Evolutionary conservation across 23 tunicate genomes (phyloP).

Genomic region (Ciona savignyi): DNA sequence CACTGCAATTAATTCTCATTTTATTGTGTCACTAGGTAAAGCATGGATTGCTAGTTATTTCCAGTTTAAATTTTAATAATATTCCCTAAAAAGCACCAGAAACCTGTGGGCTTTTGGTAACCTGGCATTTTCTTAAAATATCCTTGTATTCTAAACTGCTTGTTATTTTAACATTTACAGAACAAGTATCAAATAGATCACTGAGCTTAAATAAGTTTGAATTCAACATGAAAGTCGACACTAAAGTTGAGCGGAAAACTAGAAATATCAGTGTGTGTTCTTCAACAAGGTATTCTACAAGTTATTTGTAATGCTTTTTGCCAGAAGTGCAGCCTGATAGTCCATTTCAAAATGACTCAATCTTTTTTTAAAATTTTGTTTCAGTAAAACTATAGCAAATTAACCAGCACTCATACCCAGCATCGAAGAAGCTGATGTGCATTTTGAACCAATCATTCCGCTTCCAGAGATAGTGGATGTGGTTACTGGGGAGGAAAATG

Average conservation of each 20-base stretch:
- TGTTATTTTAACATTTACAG: too few relatives aligned
- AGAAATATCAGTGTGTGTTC: constrained; percentile 48
- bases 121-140: too few relatives aligned
- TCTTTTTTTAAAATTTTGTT: too few relatives aligned
- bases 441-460: constrained; percentile 67
- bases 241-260: constrained; percentile 5
- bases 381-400: too few relatives aligned
- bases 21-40: not conserved
- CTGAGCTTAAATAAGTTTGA: constrained; percentile 21
- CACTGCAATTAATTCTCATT: not conserved
- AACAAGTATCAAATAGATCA: too few relatives aligned
- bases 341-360: too few relatives aligned
- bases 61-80: not conserved
- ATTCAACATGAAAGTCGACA: constrained; percentile 18
- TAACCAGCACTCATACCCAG: too few relatives aligned
- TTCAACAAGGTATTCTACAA: constrained; percentile 21
- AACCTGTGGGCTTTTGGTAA: too few relatives aligned
- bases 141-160: too few relatives aligned
- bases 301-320: not conserved
- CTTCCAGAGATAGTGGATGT: constrained; percentile 66
- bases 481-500: constrained; percentile 79
- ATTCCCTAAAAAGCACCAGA: too few relatives aligned
- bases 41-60: not conserved
- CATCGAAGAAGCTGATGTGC: constrained; percentile 35
- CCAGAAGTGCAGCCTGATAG: too few relatives aligned